phyloP scores from a whole-genome alignment of 2,113 vertebrate genomes.

The Sinocyclocheilus maitianheensis region DNA sequence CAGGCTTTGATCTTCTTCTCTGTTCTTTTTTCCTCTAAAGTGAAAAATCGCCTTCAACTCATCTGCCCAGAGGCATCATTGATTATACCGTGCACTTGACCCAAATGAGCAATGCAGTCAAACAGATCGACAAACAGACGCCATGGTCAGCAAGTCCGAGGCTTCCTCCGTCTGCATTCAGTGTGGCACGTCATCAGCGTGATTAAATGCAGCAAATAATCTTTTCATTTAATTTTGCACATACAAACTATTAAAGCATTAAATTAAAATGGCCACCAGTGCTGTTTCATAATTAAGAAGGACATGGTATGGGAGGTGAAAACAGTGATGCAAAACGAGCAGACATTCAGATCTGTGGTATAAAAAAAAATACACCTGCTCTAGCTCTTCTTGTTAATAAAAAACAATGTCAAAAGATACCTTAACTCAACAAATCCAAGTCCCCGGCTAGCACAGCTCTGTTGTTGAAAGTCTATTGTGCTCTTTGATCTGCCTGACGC shows the following conservation, averaged over 20 bases:
- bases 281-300: neutral
- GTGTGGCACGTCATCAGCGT: neutral
- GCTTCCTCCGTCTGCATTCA: neutral
- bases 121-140: conserved; percentile 38
- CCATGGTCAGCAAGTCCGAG: conserved; percentile 34
- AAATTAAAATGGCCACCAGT: conserved; percentile 22
- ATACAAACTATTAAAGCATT: conserved; percentile 36
- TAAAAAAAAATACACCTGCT: neutral
- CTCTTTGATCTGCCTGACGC: conserved; percentile 50
- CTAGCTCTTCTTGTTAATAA: conserved; percentile 22
- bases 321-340: conserved; percentile 1
- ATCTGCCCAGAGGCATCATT: conserved; percentile 41
- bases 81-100: conserved; percentile 43
- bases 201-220: conserved; percentile 6
- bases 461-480: conserved; percentile 54
- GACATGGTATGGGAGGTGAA: conserved; percentile 13
- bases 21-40: conserved; percentile 41
- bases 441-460: conserved; percentile 33
- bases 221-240: conserved; percentile 25
- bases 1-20: conserved; percentile 43
- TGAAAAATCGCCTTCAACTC: conserved; percentile 36
- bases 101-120: conserved; percentile 45
- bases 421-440: conserved; percentile 51
- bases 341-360: conserved; percentile 4
- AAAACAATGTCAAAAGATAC: conserved; percentile 35